Evolutionary conservation across 2,797 vertebrate species (phyloP).

Genomic region (Halcyon chelicuti): DNA sequence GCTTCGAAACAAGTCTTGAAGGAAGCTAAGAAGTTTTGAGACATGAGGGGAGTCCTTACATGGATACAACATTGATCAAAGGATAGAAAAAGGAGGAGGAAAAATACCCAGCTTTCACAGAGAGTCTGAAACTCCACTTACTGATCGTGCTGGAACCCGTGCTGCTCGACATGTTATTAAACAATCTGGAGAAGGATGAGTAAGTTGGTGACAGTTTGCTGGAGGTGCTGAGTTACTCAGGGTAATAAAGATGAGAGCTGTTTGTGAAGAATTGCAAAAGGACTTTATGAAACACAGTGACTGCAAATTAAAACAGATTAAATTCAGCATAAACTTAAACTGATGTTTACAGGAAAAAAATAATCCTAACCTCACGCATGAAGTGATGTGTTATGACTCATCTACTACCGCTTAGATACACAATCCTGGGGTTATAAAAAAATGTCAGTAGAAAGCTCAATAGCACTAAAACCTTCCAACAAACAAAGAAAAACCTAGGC

Average conservation of each 20-base stretch:
- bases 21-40: neutral
- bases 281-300: neutral
- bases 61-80: neutral
- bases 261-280: constrained; percentile 2
- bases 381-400: neutral
- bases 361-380: neutral
- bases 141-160: neutral
- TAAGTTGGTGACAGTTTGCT: neutral
- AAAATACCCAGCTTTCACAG: neutral
- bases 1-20: neutral
- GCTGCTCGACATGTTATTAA: neutral
- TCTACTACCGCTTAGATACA: neutral
- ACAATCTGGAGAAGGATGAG: neutral
- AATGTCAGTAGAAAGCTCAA: neutral
- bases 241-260: neutral
- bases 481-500: neutral
- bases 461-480: neutral
- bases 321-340: neutral
- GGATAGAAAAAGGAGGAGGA: neutral
- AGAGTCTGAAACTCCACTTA: neutral
- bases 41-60: neutral
- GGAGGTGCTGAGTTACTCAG: neutral
- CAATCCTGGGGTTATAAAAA: neutral
- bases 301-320: neutral
- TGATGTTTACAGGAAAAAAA: neutral